Conservation (phyloP, 2,888 invertebrate species). For the Spilarctia lutea region DNA sequence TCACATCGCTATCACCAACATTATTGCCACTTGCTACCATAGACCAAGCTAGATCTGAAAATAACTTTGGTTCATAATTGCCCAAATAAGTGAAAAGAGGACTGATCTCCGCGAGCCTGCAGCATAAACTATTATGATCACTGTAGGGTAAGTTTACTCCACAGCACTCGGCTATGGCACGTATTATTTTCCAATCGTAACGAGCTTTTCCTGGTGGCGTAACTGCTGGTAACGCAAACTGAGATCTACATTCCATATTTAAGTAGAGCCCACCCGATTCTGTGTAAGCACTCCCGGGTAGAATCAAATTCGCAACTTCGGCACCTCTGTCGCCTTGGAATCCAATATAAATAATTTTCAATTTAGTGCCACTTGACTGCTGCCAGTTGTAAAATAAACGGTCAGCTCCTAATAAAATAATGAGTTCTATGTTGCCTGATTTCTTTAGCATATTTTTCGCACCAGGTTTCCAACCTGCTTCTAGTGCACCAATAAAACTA, state of each 20-base stretch:
- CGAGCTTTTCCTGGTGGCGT: constrained; percentile 97
- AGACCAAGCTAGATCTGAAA: constrained; percentile 51
- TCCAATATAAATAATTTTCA: constrained; percentile 95
- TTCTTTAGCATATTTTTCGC: constrained; percentile 83
- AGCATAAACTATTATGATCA: constrained; percentile 61
- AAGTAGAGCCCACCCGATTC: constrained; percentile 98
- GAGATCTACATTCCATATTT: constrained; percentile 98
- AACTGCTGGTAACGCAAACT: constrained; percentile 94
- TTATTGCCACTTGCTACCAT: constrained; percentile 35
- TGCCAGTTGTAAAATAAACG: constrained; percentile 91
- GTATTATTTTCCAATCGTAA: constrained; percentile 98
- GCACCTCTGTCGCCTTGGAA: constrained; percentile 99
- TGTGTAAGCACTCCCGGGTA: constrained; percentile 98
- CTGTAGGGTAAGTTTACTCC: constrained; percentile 65
- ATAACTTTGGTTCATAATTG: constrained; percentile 65
- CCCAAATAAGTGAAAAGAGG: constrained; percentile 70
- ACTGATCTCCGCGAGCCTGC: constrained; percentile 72
- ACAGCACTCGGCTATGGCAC: constrained; percentile 74
- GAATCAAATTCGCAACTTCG: constrained; percentile 93
- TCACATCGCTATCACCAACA: constrained; percentile 28
- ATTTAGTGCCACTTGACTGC: constrained; percentile 89
- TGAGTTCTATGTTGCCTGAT: constrained; percentile 89
- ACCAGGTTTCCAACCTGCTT: constrained; percentile 96
- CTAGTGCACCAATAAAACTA: constrained; percentile 97
- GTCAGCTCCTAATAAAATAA: constrained; percentile 97